These are phyloP conservation scores for Holothuria leucospilota DNA, from an alignment of 53 echinoderm and acorn worm genomes.

Conservation along the genomic window DNA sequence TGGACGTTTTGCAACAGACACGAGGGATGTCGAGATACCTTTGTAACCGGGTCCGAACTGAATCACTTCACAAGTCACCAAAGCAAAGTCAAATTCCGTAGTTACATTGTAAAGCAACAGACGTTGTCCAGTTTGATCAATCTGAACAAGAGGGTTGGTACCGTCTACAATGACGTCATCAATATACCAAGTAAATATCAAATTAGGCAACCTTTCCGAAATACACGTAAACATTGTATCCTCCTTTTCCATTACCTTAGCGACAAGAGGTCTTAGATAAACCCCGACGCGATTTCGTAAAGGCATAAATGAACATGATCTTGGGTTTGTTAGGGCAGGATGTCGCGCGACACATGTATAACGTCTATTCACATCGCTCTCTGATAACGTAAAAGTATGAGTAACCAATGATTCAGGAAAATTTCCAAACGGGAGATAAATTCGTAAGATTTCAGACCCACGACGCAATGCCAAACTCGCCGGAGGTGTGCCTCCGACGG, in stretches of 20 bases:
- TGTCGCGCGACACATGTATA: slow-evolving; percentile 80
- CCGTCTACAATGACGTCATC: slow-evolving; percentile 70
- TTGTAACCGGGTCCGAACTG: slow-evolving; percentile 61
- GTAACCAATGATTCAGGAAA: slow-evolving; percentile 49
- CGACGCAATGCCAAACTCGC: slow-evolving; percentile 80
- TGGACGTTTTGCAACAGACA: slow-evolving; percentile 61
- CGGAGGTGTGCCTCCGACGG: slow-evolving; percentile 84
- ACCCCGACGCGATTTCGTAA: slow-evolving; percentile 75
- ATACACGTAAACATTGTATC: slow-evolving; percentile 68
- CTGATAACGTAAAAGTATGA: slow-evolving; percentile 61
- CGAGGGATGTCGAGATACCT: slow-evolving; percentile 65
- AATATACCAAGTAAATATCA: slow-evolving; percentile 76
- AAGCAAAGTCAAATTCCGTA: slow-evolving; percentile 65
- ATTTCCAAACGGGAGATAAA: slow-evolving; percentile 30
- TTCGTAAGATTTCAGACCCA: slow-evolving; percentile 54
- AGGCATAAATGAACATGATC: slow-evolving; percentile 79
- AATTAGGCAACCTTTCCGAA: slow-evolving; percentile 70
- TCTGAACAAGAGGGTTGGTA: slow-evolving; percentile 36
- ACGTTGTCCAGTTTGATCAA: slow-evolving; percentile 64
- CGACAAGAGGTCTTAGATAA: slow-evolving; percentile 63
- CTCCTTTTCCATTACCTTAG: slow-evolving; percentile 65
- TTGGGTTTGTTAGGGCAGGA: slow-evolving; percentile 71
- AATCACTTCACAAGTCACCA: slow-evolving; percentile 71
- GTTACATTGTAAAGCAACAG: slow-evolving; percentile 65
- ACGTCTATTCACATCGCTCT: slow-evolving; percentile 69